Evolutionary conservation across 2,797 vertebrate species (phyloP), one percentile per base, ranked within the genome.

Genomic region (Peromyscus attwateri): DNA sequence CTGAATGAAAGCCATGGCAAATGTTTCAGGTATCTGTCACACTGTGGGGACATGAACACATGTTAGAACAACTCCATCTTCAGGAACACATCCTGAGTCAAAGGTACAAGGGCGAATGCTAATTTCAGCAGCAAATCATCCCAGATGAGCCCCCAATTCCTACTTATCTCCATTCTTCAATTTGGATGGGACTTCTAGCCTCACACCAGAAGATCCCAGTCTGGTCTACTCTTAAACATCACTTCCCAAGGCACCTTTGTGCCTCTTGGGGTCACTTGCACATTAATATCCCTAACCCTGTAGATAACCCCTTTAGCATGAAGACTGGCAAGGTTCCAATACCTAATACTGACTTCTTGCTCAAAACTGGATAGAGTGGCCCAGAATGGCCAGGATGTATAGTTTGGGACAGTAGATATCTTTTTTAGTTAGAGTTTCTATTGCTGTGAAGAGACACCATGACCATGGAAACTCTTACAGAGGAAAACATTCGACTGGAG

Each of bases 61-160:
- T 5, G 4, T 0, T 17, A 21, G 14, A n/a, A 60, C 7, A 1
- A 62, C 29, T 7, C 21, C 1, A 3, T 14, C 60, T 79, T 55
- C 84, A 10, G 87, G 82, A 52, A 40, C 66, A 0, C 2, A 79
- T 71, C 70, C 5, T 0, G 11, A 1, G 6, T 79, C 31, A 8
- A 49, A 0, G 1, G 46, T 5, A 14, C 13, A 57, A 62, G 14
- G 0, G 0, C 8, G 57, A 23, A 64, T 0, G 13, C 17, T 4
- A 25, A 12, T 5, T 29, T 76, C 55, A 16, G 14, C 0, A 5
- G 12, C 77, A 19, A 2, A 0, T 1, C 1, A 5, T 16, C 57
- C 37, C 3, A 1, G 73, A 37, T 60, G 10, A 89, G 31, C 31
- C 81, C 31, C 75, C 31, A 21, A 3, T 14, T 52, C 70, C 25